Conservation (phyloP, 2,113 vertebrate species). For the Corythoichthys intestinalis region DNA sequence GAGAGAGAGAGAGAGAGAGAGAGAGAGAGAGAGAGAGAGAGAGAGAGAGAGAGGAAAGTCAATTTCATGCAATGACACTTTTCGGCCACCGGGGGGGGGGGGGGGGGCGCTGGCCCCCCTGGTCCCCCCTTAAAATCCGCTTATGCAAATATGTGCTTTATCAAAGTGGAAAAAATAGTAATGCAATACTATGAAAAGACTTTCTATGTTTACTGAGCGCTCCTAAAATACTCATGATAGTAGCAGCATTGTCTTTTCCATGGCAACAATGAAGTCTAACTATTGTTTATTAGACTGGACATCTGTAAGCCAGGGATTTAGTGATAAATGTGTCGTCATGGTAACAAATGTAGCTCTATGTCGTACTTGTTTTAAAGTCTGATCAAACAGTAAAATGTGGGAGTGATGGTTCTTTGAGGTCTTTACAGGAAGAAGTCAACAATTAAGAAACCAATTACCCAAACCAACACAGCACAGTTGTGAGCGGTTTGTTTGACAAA, state of each 20-base stretch:
- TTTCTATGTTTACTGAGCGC: background rate
- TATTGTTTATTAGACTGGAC: constrained; percentile 14
- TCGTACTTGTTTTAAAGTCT: background rate
- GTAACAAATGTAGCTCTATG: background rate
- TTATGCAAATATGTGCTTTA: background rate
- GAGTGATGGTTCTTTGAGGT: constrained; percentile 4
- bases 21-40: too few species aligned
- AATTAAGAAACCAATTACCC: background rate
- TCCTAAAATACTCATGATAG: background rate
- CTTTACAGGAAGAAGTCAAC: background rate
- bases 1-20: too few species aligned
- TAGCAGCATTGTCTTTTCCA: background rate
- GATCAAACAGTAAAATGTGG: constrained; percentile 6
- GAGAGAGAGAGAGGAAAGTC: too few species aligned
- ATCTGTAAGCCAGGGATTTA: constrained; percentile 22
- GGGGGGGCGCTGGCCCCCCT: too few species aligned
- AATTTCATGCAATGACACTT: too few species aligned
- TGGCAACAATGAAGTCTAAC: constrained; percentile 29
- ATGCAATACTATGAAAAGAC: too few species aligned
- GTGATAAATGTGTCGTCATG: constrained; percentile 22
- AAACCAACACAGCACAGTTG: background rate
- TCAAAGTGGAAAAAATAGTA: too few species aligned
- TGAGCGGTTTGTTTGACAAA: background rate
- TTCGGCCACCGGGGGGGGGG: too few species aligned
- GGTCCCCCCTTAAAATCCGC: too few species aligned